Conservation (phyloP, 1,140 invertebrate genomes). For the Brachionus plicatilis region DNA sequence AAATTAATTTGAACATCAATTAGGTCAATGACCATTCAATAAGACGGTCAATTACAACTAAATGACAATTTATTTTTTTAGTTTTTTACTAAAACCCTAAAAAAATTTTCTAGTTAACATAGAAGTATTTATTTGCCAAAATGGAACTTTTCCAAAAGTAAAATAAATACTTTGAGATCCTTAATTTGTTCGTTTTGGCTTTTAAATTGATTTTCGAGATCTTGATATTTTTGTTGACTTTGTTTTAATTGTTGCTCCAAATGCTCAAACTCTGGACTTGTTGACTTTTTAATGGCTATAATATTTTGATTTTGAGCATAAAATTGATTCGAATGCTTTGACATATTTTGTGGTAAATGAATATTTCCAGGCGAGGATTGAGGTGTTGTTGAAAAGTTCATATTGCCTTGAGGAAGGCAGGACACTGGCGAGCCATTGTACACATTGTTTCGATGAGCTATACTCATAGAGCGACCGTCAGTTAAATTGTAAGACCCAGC, state of each 20-base stretch:
- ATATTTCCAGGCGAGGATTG: background rate
- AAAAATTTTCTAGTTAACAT: background rate
- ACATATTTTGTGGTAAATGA: background rate
- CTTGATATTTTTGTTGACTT: conserved; percentile 28
- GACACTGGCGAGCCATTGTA: background rate
- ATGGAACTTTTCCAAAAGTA: background rate
- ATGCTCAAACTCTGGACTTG: background rate
- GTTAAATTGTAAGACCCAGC: background rate
- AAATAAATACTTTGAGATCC: conserved; percentile 2
- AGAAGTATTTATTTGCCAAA: background rate
- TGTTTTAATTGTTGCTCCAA: conserved; percentile 10
- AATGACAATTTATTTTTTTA: background rate
- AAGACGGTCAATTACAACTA: background rate
- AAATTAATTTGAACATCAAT: background rate
- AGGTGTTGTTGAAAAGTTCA: conserved; percentile 2
- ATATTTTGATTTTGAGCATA: background rate
- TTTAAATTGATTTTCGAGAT: conserved; percentile 2
- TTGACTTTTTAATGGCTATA: background rate
- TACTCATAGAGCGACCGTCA: background rate
- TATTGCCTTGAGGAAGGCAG: background rate
- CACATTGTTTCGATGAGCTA: conserved; percentile 8
- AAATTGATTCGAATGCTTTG: background rate
- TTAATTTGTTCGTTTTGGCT: background rate
- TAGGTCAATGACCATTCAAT: background rate
- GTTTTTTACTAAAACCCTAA: background rate